Evolutionary conservation across 2,888 invertebrate species (phyloP).

Genomic region (Neoitamus cyanurus): DNA sequence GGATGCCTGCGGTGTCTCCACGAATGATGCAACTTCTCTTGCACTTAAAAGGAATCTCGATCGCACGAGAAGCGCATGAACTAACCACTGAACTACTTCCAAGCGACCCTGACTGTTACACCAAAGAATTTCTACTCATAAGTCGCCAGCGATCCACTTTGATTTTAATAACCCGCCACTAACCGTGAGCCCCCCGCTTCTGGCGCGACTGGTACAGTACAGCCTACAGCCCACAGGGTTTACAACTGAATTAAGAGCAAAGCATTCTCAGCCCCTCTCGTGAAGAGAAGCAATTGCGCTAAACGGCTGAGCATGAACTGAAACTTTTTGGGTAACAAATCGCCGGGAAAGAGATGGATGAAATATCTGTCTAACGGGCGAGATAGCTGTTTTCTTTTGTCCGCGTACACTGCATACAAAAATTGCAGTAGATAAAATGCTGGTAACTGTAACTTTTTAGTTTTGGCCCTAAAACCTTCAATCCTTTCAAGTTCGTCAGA

Average conservation of each 20-base stretch:
- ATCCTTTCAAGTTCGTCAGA: too few relatives aligned
- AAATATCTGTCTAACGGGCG: neutral
- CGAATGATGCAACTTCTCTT: neutral
- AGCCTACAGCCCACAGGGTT: too few relatives aligned
- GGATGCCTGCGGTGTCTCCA: neutral
- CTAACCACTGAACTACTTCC: neutral
- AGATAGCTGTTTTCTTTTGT: neutral
- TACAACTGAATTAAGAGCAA: neutral
- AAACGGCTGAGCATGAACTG: neutral
- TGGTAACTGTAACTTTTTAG: too few relatives aligned
- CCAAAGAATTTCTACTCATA: constrained; percentile 29
- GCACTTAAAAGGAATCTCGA: neutral
- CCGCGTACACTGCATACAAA: neutral
- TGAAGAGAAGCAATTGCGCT: neutral
- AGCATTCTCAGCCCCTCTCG: too few relatives aligned
- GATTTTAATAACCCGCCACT: constrained; percentile 29
- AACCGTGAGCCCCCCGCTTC: neutral
- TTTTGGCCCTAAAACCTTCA: too few relatives aligned
- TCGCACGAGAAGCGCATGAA: neutral
- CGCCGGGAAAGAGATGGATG: neutral
- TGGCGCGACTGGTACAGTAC: neutral
- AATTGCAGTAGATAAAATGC: neutral
- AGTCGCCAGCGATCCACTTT: constrained; percentile 19
- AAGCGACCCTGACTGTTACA: constrained; percentile 3
- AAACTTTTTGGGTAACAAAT: too few relatives aligned